Base-by-base conservation (phyloP, 2,113 vertebrate species). In the Mastomys coucha region DNA sequence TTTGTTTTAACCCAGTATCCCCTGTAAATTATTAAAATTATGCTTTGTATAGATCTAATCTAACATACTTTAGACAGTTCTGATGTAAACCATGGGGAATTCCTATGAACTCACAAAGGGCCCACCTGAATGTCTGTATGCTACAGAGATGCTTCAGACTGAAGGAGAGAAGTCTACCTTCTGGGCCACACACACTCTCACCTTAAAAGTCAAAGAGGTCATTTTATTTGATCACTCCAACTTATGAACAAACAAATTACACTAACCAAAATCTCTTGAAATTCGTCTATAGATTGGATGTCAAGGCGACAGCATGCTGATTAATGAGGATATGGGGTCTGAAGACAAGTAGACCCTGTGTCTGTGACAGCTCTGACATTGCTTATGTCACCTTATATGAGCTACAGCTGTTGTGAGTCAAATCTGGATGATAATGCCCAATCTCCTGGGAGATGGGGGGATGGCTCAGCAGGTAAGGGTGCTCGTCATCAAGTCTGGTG, bases 11-110 rank as follows among this genome's bases (percentile, higher is more conserved):
- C 53, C 45, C 24, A 49, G 1, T 88, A 69, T 84, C 63, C 84
- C 63, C 81, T 56, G 45, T 53, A 84, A 84, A 90, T 93, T 89
- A 77, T 77, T 87, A 89, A 82, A 89, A 87, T 4, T n/a, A 39
- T 65, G 39, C 72, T 94, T 82, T 87, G 31, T 69, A 82, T 87
- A 58, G 93, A 92, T 88, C 45, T 63, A 87, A 14, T 56, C 26
- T 91, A 72, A n/a, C 8, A 81, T 22, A 42, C 33, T 81, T 89
- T 63, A 36, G 56, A 80, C 76, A 93, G 77, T 73, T 12, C 53
- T 58, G 22, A 39, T 77, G 67, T 87, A 86, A 82, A 94, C 36
- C 63, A 78, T 56, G 17, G 28, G 56, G 9, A 49, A 10, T 95
- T 87, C 75, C 53, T 63, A 39, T 1, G 2, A 80, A 93, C 33